These are phyloP conservation scores for Dicrostonyx torquatus DNA, from an alignment of 2,797 vertebrate genomes.

Conservation along the genomic window DNA sequence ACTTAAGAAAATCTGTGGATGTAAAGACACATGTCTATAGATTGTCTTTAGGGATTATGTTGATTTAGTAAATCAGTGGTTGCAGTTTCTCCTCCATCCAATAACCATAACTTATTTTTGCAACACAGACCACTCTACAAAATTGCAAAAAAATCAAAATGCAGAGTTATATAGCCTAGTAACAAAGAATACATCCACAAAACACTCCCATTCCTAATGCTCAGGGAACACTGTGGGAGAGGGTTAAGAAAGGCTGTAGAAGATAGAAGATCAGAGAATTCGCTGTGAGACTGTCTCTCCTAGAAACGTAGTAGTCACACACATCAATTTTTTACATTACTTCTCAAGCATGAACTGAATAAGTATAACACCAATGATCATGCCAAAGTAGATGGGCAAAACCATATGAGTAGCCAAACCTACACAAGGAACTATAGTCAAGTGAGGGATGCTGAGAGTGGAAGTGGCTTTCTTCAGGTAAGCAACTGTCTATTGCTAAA, in stretches of 20 bases:
- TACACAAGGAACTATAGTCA: neutral
- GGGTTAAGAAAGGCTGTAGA: too few species aligned
- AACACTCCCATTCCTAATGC: too few species aligned
- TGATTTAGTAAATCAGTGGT: neutral
- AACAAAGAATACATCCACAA: neutral
- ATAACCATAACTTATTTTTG: neutral
- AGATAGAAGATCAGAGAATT: neutral
- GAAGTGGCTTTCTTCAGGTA: neutral
- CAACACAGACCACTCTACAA: neutral
- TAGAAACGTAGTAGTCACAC: too few species aligned
- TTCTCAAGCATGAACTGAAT: neutral
- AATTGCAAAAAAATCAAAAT: neutral
- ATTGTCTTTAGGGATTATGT: neutral
- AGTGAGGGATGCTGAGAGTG: neutral
- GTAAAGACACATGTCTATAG: neutral
- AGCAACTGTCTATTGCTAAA: too few species aligned
- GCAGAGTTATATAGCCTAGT: neutral
- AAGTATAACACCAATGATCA: neutral
- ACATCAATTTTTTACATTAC: neutral
- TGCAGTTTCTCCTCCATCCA: neutral
- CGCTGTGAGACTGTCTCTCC: too few species aligned
- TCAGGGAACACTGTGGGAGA: neutral
- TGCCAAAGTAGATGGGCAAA: neutral
- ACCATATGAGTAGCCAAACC: too few species aligned
- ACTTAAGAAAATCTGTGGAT: constrained; percentile 36